Evolutionary conservation across 2,888 invertebrate genomes (phyloP).

Genomic region (Himalopsyche kuldschensis): DNA sequence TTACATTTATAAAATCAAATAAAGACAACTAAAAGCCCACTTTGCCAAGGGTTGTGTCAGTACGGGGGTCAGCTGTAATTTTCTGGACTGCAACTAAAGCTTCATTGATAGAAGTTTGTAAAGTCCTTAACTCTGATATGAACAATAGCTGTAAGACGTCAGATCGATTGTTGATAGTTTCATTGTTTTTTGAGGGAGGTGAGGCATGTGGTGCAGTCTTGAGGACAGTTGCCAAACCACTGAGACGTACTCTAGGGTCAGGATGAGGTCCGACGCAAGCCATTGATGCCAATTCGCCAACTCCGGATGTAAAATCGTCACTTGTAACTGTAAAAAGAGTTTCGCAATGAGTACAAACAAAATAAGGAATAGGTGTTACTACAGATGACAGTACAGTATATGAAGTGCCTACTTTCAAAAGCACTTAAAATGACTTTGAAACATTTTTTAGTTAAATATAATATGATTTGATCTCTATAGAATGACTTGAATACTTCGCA

Average conservation of each 20-base stretch:
- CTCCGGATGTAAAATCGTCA: conserved; percentile 80
- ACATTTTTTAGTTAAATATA: too few species aligned
- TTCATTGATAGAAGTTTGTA: conserved; percentile 94
- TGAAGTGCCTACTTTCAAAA: too few species aligned
- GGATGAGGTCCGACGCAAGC: conserved; percentile 54
- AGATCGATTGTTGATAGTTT: conserved; percentile 52
- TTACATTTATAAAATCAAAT: background rate
- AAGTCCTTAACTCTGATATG: conserved; percentile 78
- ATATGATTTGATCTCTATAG: too few species aligned
- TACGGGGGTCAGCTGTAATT: conserved; percentile 95
- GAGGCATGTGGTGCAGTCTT: conserved; percentile 79
- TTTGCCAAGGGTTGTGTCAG: conserved; percentile 91
- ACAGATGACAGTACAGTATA: conserved; percentile 4
- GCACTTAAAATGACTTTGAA: too few species aligned
- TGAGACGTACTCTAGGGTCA: conserved; percentile 52
- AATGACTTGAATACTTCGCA: too few species aligned
- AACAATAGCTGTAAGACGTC: conserved; percentile 78
- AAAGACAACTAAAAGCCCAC: conserved; percentile 70
- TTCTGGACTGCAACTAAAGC: conserved; percentile 89
- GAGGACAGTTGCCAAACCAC: conserved; percentile 74
- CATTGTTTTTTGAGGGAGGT: conserved; percentile 57
- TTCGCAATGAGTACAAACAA: background rate
- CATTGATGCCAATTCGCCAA: conserved; percentile 74
- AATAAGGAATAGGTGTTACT: background rate
- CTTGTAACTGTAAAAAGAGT: conserved; percentile 68